These are phyloP conservation scores for Nomada flava DNA, from an alignment of 2,888 invertebrate genomes.

Conservation along the genomic window DNA sequence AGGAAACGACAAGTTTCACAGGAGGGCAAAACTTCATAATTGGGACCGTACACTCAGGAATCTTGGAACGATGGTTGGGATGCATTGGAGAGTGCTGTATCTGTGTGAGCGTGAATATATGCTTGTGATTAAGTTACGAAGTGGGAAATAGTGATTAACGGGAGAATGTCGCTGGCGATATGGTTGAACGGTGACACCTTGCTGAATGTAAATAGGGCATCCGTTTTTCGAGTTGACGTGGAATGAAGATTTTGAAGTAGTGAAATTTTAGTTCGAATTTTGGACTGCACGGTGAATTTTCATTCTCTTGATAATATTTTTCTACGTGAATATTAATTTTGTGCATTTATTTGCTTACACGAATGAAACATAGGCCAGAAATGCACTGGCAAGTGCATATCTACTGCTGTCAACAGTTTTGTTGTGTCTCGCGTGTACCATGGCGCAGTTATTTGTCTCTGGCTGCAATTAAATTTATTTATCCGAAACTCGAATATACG, in stretches of 20 bases:
- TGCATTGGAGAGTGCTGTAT: not conserved
- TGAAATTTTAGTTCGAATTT: too few species aligned
- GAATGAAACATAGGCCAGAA: too few species aligned
- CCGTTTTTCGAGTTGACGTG: not conserved
- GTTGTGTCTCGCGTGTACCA: too few species aligned
- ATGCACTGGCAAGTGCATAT: too few species aligned
- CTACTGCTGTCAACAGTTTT: too few species aligned
- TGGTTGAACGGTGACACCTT: not conserved
- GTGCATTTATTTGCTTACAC: too few species aligned
- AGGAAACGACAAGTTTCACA: slow-evolving; percentile 56
- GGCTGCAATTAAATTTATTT: too few species aligned
- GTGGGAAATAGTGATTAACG: not conserved
- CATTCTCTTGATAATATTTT: too few species aligned
- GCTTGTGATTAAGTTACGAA: slow-evolving; percentile 24
- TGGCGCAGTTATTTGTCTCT: too few species aligned
- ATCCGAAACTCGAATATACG: too few species aligned
- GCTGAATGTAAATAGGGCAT: slow-evolving; percentile 9
- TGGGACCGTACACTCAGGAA: slow-evolving; percentile 33
- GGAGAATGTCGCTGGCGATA: not conserved
- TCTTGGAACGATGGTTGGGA: not conserved
- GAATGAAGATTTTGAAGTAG: not conserved
- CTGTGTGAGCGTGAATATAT: not conserved
- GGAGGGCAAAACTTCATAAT: slow-evolving; percentile 56
- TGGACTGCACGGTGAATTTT: too few species aligned
- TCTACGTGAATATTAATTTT: too few species aligned